Evolutionary conservation across 2,888 invertebrate species (phyloP).

Genomic region (Hydriomena furcata): DNA sequence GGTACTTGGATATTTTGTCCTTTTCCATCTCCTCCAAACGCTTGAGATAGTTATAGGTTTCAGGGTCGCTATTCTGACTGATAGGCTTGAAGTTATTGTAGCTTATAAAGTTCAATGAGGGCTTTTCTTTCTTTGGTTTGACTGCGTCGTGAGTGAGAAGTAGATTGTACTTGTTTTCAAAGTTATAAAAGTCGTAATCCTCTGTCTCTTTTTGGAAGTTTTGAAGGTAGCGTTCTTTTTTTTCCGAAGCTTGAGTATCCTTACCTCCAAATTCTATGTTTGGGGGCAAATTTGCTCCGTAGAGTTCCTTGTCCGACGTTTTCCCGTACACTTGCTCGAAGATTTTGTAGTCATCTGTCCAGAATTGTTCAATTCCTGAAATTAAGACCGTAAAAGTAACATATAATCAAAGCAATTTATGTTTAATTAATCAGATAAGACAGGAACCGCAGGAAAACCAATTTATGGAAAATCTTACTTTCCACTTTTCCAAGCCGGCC

Average conservation of each 20-base stretch:
- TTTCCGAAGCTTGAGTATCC: conserved; percentile 53
- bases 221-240: conserved; percentile 52
- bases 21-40: conserved; percentile 56
- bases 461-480: conserved; percentile 1
- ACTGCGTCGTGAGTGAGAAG: conserved; percentile 32
- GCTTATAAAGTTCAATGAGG: conserved; percentile 58
- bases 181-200: conserved; percentile 43
- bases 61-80: conserved; percentile 61
- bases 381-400: conserved; percentile 21
- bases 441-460: not conserved
- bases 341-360: conserved; percentile 72
- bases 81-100: conserved; percentile 63
- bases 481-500: conserved; percentile 6
- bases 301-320: conserved; percentile 71
- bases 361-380: conserved; percentile 68
- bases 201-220: conserved; percentile 41
- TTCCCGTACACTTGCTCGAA: conserved; percentile 73
- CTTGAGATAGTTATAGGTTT: conserved; percentile 67
- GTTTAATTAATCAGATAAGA: not conserved
- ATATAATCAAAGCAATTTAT: no score
- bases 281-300: conserved; percentile 59
- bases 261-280: conserved; percentile 41
- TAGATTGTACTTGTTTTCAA: conserved; percentile 50
- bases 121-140: conserved; percentile 42
- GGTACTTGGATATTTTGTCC: conserved; percentile 46